Conservation (phyloP, 2,113 vertebrate genomes). For the Haemorhous mexicanus region DNA sequence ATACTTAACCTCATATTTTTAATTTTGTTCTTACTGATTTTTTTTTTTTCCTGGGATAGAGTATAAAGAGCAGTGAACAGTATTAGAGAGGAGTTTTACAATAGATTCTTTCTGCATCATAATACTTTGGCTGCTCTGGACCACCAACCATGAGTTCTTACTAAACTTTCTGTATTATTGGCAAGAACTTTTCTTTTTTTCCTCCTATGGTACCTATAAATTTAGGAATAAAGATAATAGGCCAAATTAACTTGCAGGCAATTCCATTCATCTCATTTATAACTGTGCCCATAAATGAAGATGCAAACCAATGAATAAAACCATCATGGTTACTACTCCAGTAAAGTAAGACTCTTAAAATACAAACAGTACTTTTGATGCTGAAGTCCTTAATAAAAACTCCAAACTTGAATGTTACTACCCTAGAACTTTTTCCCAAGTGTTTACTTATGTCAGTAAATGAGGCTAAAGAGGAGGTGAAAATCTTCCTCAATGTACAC, state of each 20-base stretch:
- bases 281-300: not conserved
- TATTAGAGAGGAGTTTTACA: not conserved
- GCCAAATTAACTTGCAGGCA: not conserved
- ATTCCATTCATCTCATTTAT: not conserved
- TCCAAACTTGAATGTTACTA: not conserved
- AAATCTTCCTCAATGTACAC: slow-evolving; percentile 18
- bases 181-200: not conserved
- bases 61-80: not conserved
- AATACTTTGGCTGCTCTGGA: not conserved
- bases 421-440: not conserved
- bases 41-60: not conserved
- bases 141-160: not conserved
- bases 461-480: not conserved
- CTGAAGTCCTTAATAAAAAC: not conserved
- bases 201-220: not conserved
- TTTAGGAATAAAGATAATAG: not conserved
- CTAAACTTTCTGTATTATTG: not conserved
- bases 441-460: not conserved
- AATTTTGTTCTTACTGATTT: not conserved
- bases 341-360: not conserved
- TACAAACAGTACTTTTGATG: not conserved
- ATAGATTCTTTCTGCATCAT: not conserved
- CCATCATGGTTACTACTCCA: not conserved
- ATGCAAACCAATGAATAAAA: not conserved
- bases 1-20: not conserved